Base-by-base conservation (phyloP, 2,113 vertebrate genomes). In the Candoia aspera region DNA sequence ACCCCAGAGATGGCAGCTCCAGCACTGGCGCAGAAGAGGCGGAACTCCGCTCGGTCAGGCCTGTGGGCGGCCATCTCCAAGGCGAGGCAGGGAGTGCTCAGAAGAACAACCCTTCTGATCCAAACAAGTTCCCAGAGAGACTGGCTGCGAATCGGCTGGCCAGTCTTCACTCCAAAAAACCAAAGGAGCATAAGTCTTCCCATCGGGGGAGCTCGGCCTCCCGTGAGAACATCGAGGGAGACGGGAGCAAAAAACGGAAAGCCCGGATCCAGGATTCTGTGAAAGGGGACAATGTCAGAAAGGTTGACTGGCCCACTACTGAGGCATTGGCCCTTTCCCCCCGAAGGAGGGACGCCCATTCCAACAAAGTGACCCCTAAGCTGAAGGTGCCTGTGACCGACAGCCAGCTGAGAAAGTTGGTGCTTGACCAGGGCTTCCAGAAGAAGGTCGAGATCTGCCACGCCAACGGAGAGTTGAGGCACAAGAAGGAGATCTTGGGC, bases 191-290 rank as follows among this genome's bases (percentile, higher is more conserved):
- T 37, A 98, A 98, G 91, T 79, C 95, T 46, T 96, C 95, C 90
- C 93, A 97, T 89, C 98, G 97, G 84, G 94, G 96, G 86, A 97
- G 96, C 91, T 96, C 97, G 0, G 96, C 97, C 33, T 98, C 98
- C 90, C 96, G 98, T 21, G 99, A 99, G 95, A 99, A 98, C 94
- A 92, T 98, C 26, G 97, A 97, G 12, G 95, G 97, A 21, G 98
- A 98, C 0, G 97, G 97, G 2, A 98, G 98, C 90, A 97, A 98
- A 95, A 97, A 98, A 95, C 99, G 98, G 94, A 99, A 98, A 94
- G 95, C 97, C 68, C 97, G 97, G 15, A 23, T 79, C 0, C 86
- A 79, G 0, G 97, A 95, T 37, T 96, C 97, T 0, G 96, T 87
- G 23, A 98, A 98, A 94, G 97, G 94, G 1, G 97, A 98, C 84